Conservation (phyloP, 2,113 vertebrate genomes). For the Apaloderma vittatum region DNA sequence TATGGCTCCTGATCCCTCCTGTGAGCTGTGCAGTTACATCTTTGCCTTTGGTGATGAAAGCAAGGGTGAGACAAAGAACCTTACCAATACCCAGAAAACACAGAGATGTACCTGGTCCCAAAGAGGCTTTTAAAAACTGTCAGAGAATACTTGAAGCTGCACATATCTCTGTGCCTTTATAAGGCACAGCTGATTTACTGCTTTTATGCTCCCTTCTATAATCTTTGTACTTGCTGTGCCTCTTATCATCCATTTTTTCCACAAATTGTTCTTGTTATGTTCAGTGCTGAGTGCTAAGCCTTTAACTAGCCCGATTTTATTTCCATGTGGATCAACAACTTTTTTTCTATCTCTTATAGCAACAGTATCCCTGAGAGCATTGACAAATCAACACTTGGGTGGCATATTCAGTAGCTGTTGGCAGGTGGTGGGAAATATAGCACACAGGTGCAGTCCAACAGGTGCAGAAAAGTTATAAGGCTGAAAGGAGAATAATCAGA, state of each 20-base stretch:
- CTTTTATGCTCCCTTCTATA: background rate
- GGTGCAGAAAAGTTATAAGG: conserved; percentile 20
- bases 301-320: background rate
- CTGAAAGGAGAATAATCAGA: conserved; percentile 9
- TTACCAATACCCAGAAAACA: fast-evolving
- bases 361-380: background rate
- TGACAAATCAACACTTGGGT: background rate
- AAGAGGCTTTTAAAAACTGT: background rate
- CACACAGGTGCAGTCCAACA: conserved; percentile 21
- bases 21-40: background rate
- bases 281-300: background rate
- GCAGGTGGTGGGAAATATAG: background rate
- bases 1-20: background rate
- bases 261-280: background rate
- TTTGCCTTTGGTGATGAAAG: background rate
- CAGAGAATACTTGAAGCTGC: background rate
- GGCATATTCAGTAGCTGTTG: conserved; percentile 1
- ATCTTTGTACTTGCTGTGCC: background rate
- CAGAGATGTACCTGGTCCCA: background rate
- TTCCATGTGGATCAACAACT: background rate
- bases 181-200: background rate
- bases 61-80: background rate
- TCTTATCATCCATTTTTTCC: background rate
- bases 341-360: background rate
- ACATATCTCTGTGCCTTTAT: background rate